These are phyloP conservation scores for Peromyscus nudipes DNA, from an alignment of 2,797 vertebrate species.

Conservation along the genomic window DNA sequence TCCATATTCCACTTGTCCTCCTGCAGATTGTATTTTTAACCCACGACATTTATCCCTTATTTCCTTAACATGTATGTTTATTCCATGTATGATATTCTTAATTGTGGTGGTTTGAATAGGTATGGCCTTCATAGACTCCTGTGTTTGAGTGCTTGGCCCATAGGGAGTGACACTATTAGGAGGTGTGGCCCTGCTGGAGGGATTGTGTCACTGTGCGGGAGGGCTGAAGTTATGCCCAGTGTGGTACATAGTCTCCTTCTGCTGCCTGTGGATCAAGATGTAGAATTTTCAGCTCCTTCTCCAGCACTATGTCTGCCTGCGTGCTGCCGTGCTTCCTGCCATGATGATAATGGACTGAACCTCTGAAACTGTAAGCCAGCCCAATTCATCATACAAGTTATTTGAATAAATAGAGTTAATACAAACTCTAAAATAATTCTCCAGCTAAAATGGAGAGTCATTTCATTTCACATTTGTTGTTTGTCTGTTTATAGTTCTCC, in stretches of 20 bases:
- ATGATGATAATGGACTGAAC: not conserved
- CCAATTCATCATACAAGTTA: not conserved
- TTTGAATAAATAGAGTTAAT: not conserved
- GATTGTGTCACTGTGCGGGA: not conserved
- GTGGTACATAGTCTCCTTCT: not conserved
- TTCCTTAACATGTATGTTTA: not conserved
- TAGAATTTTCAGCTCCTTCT: not conserved
- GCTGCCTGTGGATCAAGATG: not conserved
- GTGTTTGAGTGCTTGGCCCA: not conserved
- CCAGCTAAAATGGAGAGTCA: not conserved
- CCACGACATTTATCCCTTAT: not conserved
- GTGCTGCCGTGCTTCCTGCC: not conserved
- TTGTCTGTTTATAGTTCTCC: not conserved
- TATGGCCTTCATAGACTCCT: not conserved
- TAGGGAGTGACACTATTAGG: not conserved
- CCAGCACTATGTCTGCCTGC: not conserved
- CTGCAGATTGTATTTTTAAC: not conserved
- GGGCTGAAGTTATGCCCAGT: not conserved
- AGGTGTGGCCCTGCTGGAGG: not conserved
- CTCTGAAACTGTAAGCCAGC: not conserved
- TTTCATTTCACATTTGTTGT: not conserved
- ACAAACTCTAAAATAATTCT: not conserved
- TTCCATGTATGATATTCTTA: not conserved
- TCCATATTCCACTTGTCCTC: not conserved
- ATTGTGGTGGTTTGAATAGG: not conserved